phyloP scores from a whole-genome alignment of 1,140 invertebrate species.

The Agrypnia vestita region DNA sequence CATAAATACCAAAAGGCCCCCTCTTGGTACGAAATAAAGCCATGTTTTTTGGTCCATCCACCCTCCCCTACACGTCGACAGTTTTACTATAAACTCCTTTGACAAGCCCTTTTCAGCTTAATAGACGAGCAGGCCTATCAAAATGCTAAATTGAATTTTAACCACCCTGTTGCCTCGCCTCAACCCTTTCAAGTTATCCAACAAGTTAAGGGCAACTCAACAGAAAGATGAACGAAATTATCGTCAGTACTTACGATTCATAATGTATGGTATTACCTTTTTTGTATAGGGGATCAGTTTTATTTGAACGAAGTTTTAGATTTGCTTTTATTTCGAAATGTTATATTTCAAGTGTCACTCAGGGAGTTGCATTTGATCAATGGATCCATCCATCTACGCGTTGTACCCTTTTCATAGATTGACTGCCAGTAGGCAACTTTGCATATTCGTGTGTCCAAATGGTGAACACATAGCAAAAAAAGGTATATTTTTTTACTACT shows the following conservation, averaged over 20 bases:
- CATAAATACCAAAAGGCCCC: neutral
- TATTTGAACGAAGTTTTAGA: neutral
- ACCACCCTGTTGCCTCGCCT: constrained; percentile 3
- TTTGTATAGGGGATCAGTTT: neutral
- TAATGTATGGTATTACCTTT: neutral
- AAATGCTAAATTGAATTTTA: constrained; percentile 41
- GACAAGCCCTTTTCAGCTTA: constrained; percentile 14
- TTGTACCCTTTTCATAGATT: constrained; percentile 9
- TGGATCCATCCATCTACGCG: constrained; percentile 13
- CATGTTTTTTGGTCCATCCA: neutral
- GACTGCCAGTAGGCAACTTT: neutral
- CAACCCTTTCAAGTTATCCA: neutral
- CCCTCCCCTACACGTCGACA: constrained; percentile 1
- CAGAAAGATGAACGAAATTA: too few relatives aligned
- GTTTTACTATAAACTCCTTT: constrained; percentile 33
- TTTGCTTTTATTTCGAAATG: neutral
- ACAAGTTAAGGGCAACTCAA: neutral
- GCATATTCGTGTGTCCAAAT: neutral
- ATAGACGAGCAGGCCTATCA: constrained; percentile 39
- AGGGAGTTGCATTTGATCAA: constrained; percentile 30
- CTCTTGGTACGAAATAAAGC: neutral
- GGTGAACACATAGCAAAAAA: neutral
- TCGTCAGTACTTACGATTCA: too few relatives aligned
- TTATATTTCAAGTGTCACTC: constrained; percentile 29
- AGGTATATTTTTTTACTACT: too few relatives aligned